These are phyloP conservation scores for Watsonalla binaria DNA, from an alignment of 2,888 invertebrate genomes.

Conservation along the genomic window DNA sequence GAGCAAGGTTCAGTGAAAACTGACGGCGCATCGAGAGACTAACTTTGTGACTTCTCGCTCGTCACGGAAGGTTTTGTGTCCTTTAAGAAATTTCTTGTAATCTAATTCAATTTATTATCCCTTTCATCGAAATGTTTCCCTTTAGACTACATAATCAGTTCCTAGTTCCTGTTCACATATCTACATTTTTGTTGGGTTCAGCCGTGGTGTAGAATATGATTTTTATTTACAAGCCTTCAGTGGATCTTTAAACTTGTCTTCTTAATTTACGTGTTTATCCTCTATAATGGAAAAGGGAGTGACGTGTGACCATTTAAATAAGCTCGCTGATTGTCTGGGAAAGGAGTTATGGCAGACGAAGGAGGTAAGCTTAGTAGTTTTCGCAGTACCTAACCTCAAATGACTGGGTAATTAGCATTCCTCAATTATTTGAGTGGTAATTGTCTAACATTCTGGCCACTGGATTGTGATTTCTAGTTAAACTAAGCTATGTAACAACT, in stretches of 20 bases:
- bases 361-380: slow-evolving; percentile 50
- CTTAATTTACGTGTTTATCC: slow-evolving; percentile 43
- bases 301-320: slow-evolving; percentile 72
- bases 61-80: slow-evolving; percentile 71
- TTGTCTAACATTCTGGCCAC: slow-evolving; percentile 46
- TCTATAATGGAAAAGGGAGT: slow-evolving; percentile 67
- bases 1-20: no score
- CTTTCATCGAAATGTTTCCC: slow-evolving; percentile 54
- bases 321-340: slow-evolving; percentile 54
- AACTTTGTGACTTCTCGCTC: slow-evolving; percentile 62
- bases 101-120: slow-evolving; percentile 61
- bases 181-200: slow-evolving; percentile 26
- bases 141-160: slow-evolving; percentile 29
- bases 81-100: slow-evolving; percentile 66
- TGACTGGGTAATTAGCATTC: slow-evolving; percentile 55
- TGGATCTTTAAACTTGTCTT: slow-evolving; percentile 46
- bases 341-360: slow-evolving; percentile 69
- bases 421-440: slow-evolving; percentile 38
- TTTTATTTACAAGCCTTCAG: slow-evolving; percentile 56
- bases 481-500: slow-evolving; percentile 3
- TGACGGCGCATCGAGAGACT: no score
- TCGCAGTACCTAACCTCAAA: slow-evolving; percentile 60
- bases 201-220: slow-evolving; percentile 49
- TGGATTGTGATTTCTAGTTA: slow-evolving; percentile 7
- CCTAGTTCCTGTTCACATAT: slow-evolving; percentile 26